Base-by-base conservation (phyloP, 92 coral and sea anemone species). In the Virgularia gustaviana region DNA sequence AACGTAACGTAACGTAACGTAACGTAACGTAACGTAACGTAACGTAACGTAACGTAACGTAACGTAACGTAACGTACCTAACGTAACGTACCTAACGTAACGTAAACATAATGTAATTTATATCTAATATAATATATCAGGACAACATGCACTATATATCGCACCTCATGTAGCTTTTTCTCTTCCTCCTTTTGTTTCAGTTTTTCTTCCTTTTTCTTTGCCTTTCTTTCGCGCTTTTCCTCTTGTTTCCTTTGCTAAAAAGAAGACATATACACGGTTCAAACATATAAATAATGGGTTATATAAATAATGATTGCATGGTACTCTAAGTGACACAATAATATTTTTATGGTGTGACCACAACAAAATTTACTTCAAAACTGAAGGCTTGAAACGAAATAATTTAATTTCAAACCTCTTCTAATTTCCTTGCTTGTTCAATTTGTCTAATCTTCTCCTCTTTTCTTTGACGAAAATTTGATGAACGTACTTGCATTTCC, bases 201-300 rank as follows among this genome's bases (percentile, higher is more conserved):
- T 57, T 90, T 84, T 53, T 91, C 91, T 81, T 91, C 97, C 44
- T 91, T 89, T 83, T 88, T 91, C 88, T 91, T 91, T 24, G 87
- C 74, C 68, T 89, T 89, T 32, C 74, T 83, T 58, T 91, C 97
- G 43, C 85, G 88, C 73, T 91, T 91, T 77, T 91, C 96, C 55
- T 88, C 96, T 60, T 83, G 96, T 64, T 91, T 91, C 42, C 88
- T 85, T 63, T 91, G 91, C 97, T 91, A 43, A 8, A 64, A 43
- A n/a, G 22, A 31, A 38, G 9, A 13, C 19, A 12, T 67, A 23
- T 25, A 6, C n/a, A 23, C 2, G 22, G n/a, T 19, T 39, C 16
- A 28, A 34, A 9, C 6, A 10, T 28, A 33, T 15, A 13, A 15
- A 36, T 6, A 18, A 56, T 15, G 34, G 0, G 11, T 20, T 65